Base-by-base conservation (phyloP, 1,140 invertebrate genomes). In the Macrotrachela quadricornifera region DNA sequence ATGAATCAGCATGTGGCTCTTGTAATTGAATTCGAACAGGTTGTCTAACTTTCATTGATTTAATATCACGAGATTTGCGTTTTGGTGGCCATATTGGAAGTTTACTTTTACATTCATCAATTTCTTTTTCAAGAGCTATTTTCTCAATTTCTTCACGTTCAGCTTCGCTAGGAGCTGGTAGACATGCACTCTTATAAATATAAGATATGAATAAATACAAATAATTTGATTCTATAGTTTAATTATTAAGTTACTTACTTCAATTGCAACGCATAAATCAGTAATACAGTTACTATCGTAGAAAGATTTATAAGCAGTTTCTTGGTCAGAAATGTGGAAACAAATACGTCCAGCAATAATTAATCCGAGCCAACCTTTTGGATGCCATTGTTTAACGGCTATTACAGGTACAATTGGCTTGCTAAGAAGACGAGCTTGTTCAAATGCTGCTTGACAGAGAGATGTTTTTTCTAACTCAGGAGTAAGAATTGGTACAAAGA, bases 21-120 rank as follows among this genome's bases (percentile, higher is more conserved):
- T 16, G 6, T 10, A 54, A 9, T 15, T 13, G 10, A 6, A 46
- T 21, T 42, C 15, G 36, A 6, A 48, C 39, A 10, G 44, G 41
- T 36, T 44, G 13, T 46, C 6, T n/a, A n/a, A 14, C 11, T 30
- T 30, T 30, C 3, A 4, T 30, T 30, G 8, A 30, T 4, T 30
- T 8, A 4, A 30, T 30, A 30, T 4, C 21, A 30, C 8, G 21
- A 30, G 21, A 30, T 16, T 40, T 44, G 10, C 16, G 14, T n/a
- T 6, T 6, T 40, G 55, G 51, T 9, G 55, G 49, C 55, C 51
- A 53, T 38, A 6, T 14, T 36, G 10, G 6, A 8, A 56, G 39
- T 21, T 55, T 55, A 4, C 1, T 10, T 43, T 56, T 55, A n/a
- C 37, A 53, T 1, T 51, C 51, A n/a, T 42, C 55, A n/a, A 55